Base-by-base conservation (phyloP, 2,888 invertebrate species). In the Polydesmus complanatus region DNA sequence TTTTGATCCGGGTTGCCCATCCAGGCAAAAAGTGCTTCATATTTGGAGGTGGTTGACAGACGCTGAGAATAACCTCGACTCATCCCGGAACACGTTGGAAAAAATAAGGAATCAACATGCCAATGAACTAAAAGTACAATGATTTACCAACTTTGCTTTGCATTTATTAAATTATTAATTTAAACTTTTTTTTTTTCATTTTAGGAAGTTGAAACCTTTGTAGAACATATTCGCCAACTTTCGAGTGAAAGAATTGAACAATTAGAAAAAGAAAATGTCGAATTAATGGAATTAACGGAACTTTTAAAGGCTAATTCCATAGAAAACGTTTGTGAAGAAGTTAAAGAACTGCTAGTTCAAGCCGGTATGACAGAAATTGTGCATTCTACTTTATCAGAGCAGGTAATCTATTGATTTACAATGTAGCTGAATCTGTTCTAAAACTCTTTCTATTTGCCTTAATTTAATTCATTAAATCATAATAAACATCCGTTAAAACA, bases 21-120 rank as follows among this genome's bases (percentile, higher is more conserved):
- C 69, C n/a, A 70, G 70, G 50, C 69, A 72, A 54, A 68, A 71
- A 51, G 63, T 73, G 8, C 67, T 74, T 50, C 72, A 74, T 65
- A 71, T 74, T 27, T 75, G 74, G 74, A 67, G 74, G 53, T 74
- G 74, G 74, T 65, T 75, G 54, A 73, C 72, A 23, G 75, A 75
- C 67, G 73, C 74, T 26, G 75, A 75, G 65, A 73, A 71, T 56
- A 75, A 75, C 67, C 67, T 74, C 26, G 69, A 70, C 49, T 73
- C 73, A 48, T 70, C 73, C 1, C 65, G 74, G 22, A 70, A 72
- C 64, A 74, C 74, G 68, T 66, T 73, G 60, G 75, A 75, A 63
- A 75, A 75, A 67, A 66, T 74, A 22, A 69, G 72, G 58, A 70
- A 71, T 60, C 71, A 74, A 59, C 73, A 74, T 61, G 69, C 72